Conservation (phyloP, 2,888 invertebrate species). For the Eugnorisma glareosa region DNA sequence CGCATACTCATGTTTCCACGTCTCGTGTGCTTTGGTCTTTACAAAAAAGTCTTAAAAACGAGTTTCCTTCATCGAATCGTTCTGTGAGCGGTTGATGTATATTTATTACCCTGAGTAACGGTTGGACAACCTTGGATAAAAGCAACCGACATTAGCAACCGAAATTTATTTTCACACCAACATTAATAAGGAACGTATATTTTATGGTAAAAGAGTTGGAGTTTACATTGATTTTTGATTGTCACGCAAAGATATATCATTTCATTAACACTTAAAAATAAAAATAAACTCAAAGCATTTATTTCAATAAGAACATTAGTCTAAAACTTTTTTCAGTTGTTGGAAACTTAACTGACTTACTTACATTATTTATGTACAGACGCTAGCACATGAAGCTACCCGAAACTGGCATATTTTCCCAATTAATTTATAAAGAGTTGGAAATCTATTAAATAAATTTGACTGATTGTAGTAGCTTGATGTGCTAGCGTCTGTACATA, state of each 20-base stretch:
- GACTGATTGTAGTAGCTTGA: too few species aligned
- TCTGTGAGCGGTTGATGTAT: constrained; percentile 63
- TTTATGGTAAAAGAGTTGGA: background rate
- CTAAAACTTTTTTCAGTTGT: too few species aligned
- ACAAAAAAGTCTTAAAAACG: constrained; percentile 54
- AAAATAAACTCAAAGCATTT: too few species aligned
- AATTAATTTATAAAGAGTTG: too few species aligned
- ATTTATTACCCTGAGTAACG: constrained; percentile 66
- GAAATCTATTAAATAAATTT: too few species aligned
- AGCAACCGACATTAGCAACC: constrained; percentile 50
- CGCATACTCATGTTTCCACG: background rate
- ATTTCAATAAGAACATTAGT: too few species aligned
- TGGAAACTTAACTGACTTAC: too few species aligned
- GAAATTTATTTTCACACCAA: constrained; percentile 46
- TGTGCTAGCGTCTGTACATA: too few species aligned
- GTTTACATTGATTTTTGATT: background rate
- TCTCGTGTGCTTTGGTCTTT: constrained; percentile 16
- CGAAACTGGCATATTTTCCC: too few species aligned
- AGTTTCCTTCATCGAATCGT: constrained; percentile 60
- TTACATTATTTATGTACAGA: too few species aligned
- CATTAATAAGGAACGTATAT: constrained; percentile 16
- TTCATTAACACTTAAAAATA: background rate
- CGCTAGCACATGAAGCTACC: too few species aligned
- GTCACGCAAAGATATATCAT: background rate
- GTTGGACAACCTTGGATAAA: constrained; percentile 63